A percentile compares a stretch with the other conserved stretches of the same genome.
These are phyloP conservation scores for Sylvilagus bachmani DNA, from an alignment of 2,113 vertebrate genomes.

Conservation along the genomic window DNA sequence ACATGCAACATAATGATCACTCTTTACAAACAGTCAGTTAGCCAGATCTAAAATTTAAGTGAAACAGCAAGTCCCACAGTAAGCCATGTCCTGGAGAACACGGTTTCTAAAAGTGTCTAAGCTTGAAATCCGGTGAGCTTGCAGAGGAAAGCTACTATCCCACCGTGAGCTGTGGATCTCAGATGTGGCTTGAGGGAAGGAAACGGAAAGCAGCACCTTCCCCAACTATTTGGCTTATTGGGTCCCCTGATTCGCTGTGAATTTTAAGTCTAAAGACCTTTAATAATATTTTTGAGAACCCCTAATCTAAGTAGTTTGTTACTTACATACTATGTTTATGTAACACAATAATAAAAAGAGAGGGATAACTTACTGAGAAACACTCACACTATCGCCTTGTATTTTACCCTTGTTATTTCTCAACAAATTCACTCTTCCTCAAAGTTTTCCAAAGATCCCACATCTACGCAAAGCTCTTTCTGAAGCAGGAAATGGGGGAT, in stretches of 20 bases:
- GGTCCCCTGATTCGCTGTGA: neutral
- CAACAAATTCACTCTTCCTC: neutral
- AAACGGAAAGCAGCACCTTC: neutral
- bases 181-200: neutral
- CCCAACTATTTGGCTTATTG: neutral
- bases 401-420: conserved; percentile 3
- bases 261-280: neutral
- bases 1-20: neutral
- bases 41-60: neutral
- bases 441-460: conserved; percentile 8
- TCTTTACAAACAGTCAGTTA: neutral
- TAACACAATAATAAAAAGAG: neutral
- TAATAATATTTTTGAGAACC: neutral
- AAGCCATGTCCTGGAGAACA: too few species aligned
- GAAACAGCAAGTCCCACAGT: neutral
- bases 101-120: neutral
- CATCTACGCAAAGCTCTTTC: neutral
- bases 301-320: neutral
- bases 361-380: conserved; percentile 5
- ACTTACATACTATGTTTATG: neutral
- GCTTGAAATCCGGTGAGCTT: too few species aligned
- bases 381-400: neutral
- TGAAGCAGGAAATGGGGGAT: neutral
- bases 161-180: neutral
- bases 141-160: neutral